These are phyloP conservation scores for Drosophila peninsularis DNA, from an alignment of 2,888 invertebrate species.

Conservation along the genomic window DNA sequence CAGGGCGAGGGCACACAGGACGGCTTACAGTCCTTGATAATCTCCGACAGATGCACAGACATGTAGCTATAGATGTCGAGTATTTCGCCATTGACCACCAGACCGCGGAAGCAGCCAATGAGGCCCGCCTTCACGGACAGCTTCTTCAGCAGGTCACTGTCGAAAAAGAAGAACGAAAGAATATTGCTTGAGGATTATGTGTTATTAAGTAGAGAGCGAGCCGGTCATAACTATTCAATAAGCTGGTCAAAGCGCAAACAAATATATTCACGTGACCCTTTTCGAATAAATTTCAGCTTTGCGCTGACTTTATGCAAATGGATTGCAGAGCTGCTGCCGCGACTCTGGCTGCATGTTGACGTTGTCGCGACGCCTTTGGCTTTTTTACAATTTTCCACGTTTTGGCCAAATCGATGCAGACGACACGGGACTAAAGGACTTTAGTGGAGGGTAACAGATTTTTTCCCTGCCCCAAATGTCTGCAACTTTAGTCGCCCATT, in stretches of 20 bases:
- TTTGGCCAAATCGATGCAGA: conserved; percentile 44
- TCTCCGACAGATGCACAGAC: conserved; percentile 95
- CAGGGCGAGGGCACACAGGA: conserved; percentile 97
- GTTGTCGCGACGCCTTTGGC: conserved; percentile 47
- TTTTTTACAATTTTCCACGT: conserved; percentile 46
- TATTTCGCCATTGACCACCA: conserved; percentile 96
- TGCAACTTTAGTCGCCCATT: conserved; percentile 6
- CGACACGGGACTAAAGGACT: conserved; percentile 14
- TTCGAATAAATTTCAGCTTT: conserved; percentile 3
- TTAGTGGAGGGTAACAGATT: conserved; percentile 20
- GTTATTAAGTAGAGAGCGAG: conserved; percentile 39
- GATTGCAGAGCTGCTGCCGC: conserved; percentile 45
- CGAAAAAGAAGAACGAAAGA: not conserved
- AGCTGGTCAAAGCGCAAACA: conserved; percentile 42
- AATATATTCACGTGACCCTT: conserved; percentile 13
- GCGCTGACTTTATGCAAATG: conserved; percentile 71
- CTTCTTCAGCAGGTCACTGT: conserved; percentile 91
- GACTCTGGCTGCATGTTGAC: conserved; percentile 26
- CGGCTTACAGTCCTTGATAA: conserved; percentile 96
- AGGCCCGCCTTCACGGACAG: conserved; percentile 94
- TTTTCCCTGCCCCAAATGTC: not conserved
- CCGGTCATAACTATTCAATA: conserved; percentile 66
- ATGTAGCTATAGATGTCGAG: conserved; percentile 96
- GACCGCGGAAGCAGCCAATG: conserved; percentile 96
- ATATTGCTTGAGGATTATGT: conserved; percentile 64